A percentile compares a stretch with the other conserved stretches of the same genome.
Evolutionary conservation across 2,888 invertebrate genomes (phyloP).

Genomic region (Lutraria lutraria): DNA sequence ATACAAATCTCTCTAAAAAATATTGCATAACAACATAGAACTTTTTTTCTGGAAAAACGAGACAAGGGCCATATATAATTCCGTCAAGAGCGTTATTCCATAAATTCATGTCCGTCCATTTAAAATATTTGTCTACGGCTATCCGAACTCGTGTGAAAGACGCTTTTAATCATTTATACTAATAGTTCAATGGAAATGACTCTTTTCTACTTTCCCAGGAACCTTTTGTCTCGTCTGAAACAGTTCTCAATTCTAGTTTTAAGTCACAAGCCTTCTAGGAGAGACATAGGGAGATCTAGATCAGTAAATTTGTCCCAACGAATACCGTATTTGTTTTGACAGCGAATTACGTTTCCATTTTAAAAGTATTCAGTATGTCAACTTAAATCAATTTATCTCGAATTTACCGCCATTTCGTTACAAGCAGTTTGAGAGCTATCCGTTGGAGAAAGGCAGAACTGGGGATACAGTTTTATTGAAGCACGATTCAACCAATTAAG

Average conservation of each 20-base stretch:
- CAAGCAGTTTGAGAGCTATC: conserved; percentile 45
- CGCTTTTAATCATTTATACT: conserved; percentile 23
- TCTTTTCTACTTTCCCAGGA: background rate
- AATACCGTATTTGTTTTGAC: conserved; percentile 53
- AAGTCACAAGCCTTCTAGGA: background rate
- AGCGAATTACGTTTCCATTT: conserved; percentile 59
- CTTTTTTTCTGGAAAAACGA: background rate
- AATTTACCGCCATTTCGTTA: conserved; percentile 48
- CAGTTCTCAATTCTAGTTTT: background rate
- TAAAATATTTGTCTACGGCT: background rate
- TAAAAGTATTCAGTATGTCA: conserved; percentile 55
- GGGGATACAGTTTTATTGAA: conserved; percentile 60
- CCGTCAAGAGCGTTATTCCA: background rate
- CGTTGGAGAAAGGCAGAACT: conserved; percentile 44
- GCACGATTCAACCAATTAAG: conserved; percentile 64
- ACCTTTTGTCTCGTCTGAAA: conserved; percentile 15
- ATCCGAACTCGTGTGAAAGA: background rate
- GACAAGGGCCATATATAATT: conserved; percentile 1
- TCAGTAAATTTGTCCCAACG: conserved; percentile 46
- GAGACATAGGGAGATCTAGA: conserved; percentile 41
- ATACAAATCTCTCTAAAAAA: too few relatives aligned
- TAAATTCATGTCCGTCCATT: background rate
- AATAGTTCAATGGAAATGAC: conserved; percentile 18
- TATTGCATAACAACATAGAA: too few relatives aligned
- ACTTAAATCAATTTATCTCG: conserved; percentile 59